Base-by-base conservation (phyloP, 2,888 invertebrate species). In the Aphrophora alni region DNA sequence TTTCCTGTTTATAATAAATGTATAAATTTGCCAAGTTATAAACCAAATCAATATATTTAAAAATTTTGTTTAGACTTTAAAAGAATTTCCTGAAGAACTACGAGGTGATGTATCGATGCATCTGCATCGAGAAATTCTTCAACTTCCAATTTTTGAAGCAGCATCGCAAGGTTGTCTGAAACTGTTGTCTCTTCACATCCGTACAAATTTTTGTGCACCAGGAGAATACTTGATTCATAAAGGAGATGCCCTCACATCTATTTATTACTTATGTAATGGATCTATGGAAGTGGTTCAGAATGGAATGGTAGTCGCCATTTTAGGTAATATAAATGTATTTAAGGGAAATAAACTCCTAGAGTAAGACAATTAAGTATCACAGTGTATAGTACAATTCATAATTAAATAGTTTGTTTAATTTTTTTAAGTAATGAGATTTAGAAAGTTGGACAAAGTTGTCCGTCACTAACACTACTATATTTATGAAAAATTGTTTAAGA, bases 281-380 rank as follows among this genome's bases (percentile, higher is more conserved):
- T 97, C 97, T 33, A 97, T 98, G 97, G 98, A 98, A 89, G 97
- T 98, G 71, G 95, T 98, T 86, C 97, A 98, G 88, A 95, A 97
- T 86, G 95, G 95, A 83, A 98, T 98, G 97, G 98, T 98, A 77
- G 98, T 98, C 25, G 98, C 98, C 81, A 98, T 98, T 86, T 90
- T 98, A 84, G 98, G 98, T 98, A 89, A 21, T 4, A 33, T n/a
- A n/a, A n/a, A n/a, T n/a, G n/a, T n/a, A n/a, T n/a, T n/a, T n/a
- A n/a, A n/a, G n/a, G n/a, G n/a, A n/a, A n/a, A n/a, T n/a, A n/a
- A n/a, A n/a, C n/a, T n/a, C n/a, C n/a, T n/a, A n/a, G n/a, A n/a
- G n/a, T n/a, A n/a, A n/a, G n/a, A n/a, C n/a, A n/a, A n/a, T n/a
- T n/a, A n/a, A n/a, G n/a, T n/a, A n/a, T n/a, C n/a, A n/a, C n/a